Conservation (phyloP, 35 echinoderm and acorn worm species). For the Diadema setosum region DNA sequence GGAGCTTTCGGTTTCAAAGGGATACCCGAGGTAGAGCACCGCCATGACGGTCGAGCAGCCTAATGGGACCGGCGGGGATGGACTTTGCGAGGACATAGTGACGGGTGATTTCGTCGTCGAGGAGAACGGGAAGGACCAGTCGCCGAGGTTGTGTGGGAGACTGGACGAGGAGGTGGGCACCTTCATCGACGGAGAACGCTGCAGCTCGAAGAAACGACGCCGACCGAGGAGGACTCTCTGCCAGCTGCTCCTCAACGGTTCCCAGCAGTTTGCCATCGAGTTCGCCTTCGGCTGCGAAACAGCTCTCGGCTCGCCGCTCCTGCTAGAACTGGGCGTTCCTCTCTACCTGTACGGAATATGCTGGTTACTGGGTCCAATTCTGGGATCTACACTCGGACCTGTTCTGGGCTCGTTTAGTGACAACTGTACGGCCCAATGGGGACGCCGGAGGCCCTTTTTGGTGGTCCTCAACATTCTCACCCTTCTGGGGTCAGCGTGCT, state of each 20-base stretch:
- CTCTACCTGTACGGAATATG: slow-evolving; percentile 59
- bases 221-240: neutral
- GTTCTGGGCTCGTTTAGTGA: slow-evolving; percentile 77
- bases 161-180: too few species aligned
- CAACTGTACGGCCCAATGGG: slow-evolving; percentile 60
- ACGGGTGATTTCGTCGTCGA: too few species aligned
- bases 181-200: neutral
- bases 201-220: neutral
- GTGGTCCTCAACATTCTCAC: slow-evolving; percentile 44
- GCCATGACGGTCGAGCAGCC: too few species aligned
- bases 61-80: too few species aligned
- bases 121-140: too few species aligned
- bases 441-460: slow-evolving; percentile 71
- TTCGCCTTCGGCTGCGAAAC: slow-evolving; percentile 81
- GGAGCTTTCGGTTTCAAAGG: too few species aligned
- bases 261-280: slow-evolving; percentile 32
- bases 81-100: too few species aligned
- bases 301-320: slow-evolving; percentile 60
- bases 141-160: too few species aligned
- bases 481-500: slow-evolving; percentile 54
- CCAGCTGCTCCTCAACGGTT: neutral
- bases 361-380: slow-evolving; percentile 66
- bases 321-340: slow-evolving; percentile 68
- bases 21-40: too few species aligned
- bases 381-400: slow-evolving; percentile 55